Evolutionary conservation across 2,888 invertebrate species (phyloP).

Genomic region (Ceriagrion tenellum): DNA sequence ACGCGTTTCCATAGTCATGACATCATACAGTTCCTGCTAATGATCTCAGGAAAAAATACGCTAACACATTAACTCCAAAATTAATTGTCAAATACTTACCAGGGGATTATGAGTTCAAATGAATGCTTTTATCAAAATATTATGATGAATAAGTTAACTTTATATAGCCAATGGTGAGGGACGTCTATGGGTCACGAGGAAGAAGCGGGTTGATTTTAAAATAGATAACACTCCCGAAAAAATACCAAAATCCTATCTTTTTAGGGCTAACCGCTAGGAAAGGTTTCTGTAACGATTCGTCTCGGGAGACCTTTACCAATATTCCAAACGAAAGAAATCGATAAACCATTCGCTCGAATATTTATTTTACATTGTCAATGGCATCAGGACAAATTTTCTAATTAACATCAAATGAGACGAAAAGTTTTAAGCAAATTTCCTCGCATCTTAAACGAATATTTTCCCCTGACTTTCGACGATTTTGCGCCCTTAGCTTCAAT

Average conservation of each 20-base stretch:
- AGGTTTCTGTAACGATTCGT: conserved; percentile 44
- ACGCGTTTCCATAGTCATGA: no score
- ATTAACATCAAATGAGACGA: conserved; percentile 56
- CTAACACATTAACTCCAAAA: no score
- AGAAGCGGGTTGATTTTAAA: conserved; percentile 30
- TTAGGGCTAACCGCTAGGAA: neutral
- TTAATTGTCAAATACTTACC: no score
- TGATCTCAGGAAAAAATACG: no score
- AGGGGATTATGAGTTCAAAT: no score
- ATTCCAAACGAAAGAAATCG: conserved; percentile 51
- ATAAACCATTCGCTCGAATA: conserved; percentile 21
- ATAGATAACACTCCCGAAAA: neutral
- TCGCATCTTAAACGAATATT: neutral
- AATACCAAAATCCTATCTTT: neutral
- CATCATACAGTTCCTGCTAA: no score
- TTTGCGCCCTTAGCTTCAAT: neutral
- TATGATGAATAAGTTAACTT: no score
- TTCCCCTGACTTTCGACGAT: neutral
- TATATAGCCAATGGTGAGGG: no score
- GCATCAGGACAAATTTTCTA: conserved; percentile 43
- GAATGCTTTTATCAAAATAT: no score
- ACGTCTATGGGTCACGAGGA: neutral
- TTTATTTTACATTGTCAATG: conserved; percentile 26
- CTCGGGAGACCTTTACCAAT: conserved; percentile 57
- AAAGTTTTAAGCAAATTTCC: neutral